Conservation (phyloP, 1,140 invertebrate species). For the Augochlora pura region DNA sequence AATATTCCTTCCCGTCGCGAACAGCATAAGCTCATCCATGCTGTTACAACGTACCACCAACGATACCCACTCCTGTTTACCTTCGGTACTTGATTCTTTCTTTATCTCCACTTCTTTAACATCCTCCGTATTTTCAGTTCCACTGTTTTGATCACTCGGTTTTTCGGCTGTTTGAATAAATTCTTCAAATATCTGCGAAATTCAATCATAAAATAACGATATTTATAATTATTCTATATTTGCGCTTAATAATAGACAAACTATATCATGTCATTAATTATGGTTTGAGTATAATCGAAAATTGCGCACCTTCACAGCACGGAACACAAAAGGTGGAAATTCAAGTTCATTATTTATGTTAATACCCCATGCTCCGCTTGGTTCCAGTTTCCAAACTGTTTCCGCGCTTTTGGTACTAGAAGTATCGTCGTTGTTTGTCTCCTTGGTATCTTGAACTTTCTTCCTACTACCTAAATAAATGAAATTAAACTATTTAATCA, state of each 20-base stretch:
- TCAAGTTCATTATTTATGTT: slow-evolving; percentile 72
- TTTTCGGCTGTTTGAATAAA: slow-evolving; percentile 67
- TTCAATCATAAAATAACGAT: slow-evolving; percentile 48
- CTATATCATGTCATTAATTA: too few relatives aligned
- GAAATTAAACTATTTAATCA: slow-evolving; percentile 59
- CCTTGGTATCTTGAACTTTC: slow-evolving; percentile 67
- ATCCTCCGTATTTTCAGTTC: slow-evolving; percentile 27
- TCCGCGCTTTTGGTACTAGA: slow-evolving; percentile 68
- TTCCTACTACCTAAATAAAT: slow-evolving; percentile 78
- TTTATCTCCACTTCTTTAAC: slow-evolving; percentile 45
- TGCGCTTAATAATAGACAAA: too few relatives aligned
- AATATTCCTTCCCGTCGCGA: slow-evolving; percentile 76
- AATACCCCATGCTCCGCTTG: slow-evolving; percentile 69
- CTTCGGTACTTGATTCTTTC: slow-evolving; percentile 52
- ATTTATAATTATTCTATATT: slow-evolving; percentile 1
- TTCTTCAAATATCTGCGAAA: slow-evolving; percentile 71
- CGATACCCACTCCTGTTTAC: slow-evolving; percentile 71
- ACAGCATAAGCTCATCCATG: slow-evolving; percentile 76
- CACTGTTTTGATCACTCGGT: slow-evolving; percentile 7
- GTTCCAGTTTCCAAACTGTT: slow-evolving; percentile 73
- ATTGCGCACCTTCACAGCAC: slow-evolving; percentile 77
- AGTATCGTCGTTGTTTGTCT: slow-evolving; percentile 55
- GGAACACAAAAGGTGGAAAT: slow-evolving; percentile 78
- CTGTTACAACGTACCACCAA: slow-evolving; percentile 76
- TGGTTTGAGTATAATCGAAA: too few relatives aligned